Conservation (phyloP, 1,140 invertebrate genomes). For the Eupeodes corollae region DNA sequence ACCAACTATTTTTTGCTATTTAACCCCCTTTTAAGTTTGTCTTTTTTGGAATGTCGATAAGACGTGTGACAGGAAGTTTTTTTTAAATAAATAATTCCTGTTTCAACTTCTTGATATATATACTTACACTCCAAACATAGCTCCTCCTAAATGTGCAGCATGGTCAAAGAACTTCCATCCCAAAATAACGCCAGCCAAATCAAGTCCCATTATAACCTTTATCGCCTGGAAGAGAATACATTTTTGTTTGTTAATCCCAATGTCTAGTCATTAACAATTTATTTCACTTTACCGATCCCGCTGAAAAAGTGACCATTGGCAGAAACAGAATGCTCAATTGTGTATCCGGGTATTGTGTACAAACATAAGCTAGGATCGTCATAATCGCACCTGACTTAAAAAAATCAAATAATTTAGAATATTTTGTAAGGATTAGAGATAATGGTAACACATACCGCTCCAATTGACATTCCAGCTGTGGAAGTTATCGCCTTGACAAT, state of each 20-base stretch:
- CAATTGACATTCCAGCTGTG: slow-evolving; percentile 65
- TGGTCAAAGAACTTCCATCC: slow-evolving; percentile 94
- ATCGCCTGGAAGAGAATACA: slow-evolving; percentile 55
- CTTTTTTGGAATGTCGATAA: too few species aligned
- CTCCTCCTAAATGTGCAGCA: slow-evolving; percentile 93
- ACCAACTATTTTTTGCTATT: too few species aligned
- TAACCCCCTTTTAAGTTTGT: too few species aligned
- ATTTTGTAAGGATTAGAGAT: too few species aligned
- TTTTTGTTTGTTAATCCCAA: neutral
- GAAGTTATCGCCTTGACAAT: slow-evolving; percentile 60
- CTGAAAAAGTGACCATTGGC: slow-evolving; percentile 77
- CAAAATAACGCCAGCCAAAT: slow-evolving; percentile 66
- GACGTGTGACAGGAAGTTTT: too few species aligned
- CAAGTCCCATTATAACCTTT: slow-evolving; percentile 72
- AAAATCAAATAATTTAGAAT: slow-evolving; percentile 12
- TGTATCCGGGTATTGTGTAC: slow-evolving; percentile 74
- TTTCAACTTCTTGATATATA: too few species aligned
- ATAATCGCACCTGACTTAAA: slow-evolving; percentile 88
- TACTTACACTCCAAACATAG: slow-evolving; percentile 75
- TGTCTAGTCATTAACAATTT: neutral
- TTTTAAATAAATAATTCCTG: too few species aligned
- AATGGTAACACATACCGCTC: slow-evolving; percentile 66
- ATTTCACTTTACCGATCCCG: slow-evolving; percentile 55
- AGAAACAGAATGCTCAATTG: slow-evolving; percentile 81
- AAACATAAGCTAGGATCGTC: slow-evolving; percentile 76